Evolutionary conservation across 2,113 vertebrate species (phyloP), one percentile per base, ranked within the genome.

Genomic region (Scophthalmus maximus): DNA sequence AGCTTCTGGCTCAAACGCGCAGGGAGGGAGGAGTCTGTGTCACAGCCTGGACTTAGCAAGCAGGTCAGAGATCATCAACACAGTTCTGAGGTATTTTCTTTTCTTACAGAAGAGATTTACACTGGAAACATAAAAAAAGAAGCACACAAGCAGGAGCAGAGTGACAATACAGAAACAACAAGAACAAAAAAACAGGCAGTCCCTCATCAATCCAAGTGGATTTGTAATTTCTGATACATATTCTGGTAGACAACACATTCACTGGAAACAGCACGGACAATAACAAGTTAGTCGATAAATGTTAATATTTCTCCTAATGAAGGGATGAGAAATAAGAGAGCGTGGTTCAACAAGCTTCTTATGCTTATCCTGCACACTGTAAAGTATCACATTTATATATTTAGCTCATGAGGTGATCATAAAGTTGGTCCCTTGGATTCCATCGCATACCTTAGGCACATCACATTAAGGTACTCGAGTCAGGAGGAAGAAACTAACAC

Each of bases 61-160:
- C 79, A 80, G 88, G 90, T 87, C 89, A 86, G 67, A 87, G 80
- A 75, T 79, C 77, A 79, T 69, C 55, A 76, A 86, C 88, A 92
- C 88, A 91, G 78, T 81, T 93, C 80, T 94, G 93, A 94, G 92
- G 94, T 94, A 94, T 94, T 91, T 94, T 83, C 87, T 90, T 88
- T 91, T 91, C 80, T 84, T 85, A 91, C 80, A 92, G 66, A 89
- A 74, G 71, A 85, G 66, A 80, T 92, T 89, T 89, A 92, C 82
- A 91, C 68, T 49, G 70, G 79, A 90, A 84, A 88, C 61, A 59
- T 59, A 51, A 68, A 57, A 34, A 20, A 49, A 61, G 50, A 76
- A 80, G 67, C 76, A 89, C 72, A 85, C 70, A 89, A 88, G 66
- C 65, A 32, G 84, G 62, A 82, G 76, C 68, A 70, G 65, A 81